phyloP scores from a whole-genome alignment of 1,140 invertebrate species.

The Glossosoma conforme region DNA sequence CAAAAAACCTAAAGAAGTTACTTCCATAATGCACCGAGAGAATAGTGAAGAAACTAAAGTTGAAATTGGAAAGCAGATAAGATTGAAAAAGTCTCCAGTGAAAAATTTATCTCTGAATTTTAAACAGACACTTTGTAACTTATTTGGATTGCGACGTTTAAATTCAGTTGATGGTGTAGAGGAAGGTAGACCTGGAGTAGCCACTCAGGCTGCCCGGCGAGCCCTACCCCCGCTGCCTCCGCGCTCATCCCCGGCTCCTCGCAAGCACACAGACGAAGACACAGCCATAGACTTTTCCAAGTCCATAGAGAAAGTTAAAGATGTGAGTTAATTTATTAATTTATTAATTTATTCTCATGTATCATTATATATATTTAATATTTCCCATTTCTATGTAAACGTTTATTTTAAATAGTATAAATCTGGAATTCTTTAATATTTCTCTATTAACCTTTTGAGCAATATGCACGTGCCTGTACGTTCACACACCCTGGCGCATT shows the following conservation, averaged over 20 bases:
- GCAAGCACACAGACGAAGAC: slow-evolving; percentile 37
- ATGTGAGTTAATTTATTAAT: slow-evolving; percentile 61
- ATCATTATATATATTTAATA: too few relatives aligned
- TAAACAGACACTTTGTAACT: slow-evolving; percentile 81
- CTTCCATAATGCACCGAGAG: slow-evolving; percentile 38
- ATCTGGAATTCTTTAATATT: too few relatives aligned
- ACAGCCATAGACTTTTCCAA: slow-evolving; percentile 77
- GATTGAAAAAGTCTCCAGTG: slow-evolving; percentile 57
- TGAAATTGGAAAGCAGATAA: slow-evolving; percentile 42
- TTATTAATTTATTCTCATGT: slow-evolving; percentile 9
- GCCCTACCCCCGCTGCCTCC: slow-evolving; percentile 75
- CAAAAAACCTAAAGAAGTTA: slow-evolving; percentile 61
- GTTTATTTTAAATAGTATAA: too few relatives aligned
- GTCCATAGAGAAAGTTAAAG: slow-evolving; percentile 90
- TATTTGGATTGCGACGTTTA: slow-evolving; percentile 63
- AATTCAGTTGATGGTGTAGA: slow-evolving; percentile 33
- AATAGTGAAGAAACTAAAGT: slow-evolving; percentile 39
- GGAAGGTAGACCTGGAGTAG: slow-evolving; percentile 26
- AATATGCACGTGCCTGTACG: too few relatives aligned
- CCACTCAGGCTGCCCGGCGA: slow-evolving; percentile 48
- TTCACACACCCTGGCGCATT: too few relatives aligned
- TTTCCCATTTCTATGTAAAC: too few relatives aligned
- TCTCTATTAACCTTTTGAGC: too few relatives aligned
- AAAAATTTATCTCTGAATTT: slow-evolving; percentile 64
- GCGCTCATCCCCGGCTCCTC: slow-evolving; percentile 32